Evolutionary conservation across 1,140 invertebrate species (phyloP).

Genomic region (Hypsibius dujardini): DNA sequence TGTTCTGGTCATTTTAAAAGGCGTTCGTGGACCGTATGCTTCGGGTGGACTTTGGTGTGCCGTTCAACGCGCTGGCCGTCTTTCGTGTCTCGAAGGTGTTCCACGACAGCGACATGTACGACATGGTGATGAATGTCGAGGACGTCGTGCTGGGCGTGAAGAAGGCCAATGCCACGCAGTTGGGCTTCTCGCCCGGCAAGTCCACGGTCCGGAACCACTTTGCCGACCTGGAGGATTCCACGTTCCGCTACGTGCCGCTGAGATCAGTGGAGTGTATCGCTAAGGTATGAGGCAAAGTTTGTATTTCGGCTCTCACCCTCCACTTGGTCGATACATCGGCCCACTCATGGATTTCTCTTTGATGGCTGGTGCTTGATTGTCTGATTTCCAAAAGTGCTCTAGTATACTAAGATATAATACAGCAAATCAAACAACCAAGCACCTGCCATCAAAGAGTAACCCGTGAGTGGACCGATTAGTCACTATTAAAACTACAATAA

Average conservation of each 20-base stretch:
- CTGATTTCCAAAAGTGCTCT: too few relatives aligned
- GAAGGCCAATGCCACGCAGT: neutral
- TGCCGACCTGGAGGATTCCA: neutral
- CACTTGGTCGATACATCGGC: neutral
- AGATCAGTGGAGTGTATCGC: neutral
- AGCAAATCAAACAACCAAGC: too few relatives aligned
- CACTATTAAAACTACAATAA: too few relatives aligned
- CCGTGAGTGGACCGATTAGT: too few relatives aligned
- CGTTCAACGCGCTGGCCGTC: conserved; percentile 4
- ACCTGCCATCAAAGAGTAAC: too few relatives aligned
- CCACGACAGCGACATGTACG: neutral
- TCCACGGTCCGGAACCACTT: neutral
- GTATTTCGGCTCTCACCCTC: neutral
- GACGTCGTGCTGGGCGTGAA: neutral
- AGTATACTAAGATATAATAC: too few relatives aligned
- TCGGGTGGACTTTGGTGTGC: neutral
- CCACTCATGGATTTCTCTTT: too few relatives aligned
- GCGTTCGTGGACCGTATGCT: conserved; percentile 6
- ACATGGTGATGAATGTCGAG: neutral
- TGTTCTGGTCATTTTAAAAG: neutral
- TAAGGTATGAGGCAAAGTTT: neutral
- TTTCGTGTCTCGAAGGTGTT: neutral
- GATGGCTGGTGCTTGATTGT: too few relatives aligned
- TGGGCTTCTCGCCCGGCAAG: neutral
- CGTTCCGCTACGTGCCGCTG: neutral